These are phyloP conservation scores for Urophycis tenuis DNA, from an alignment of 2,797 vertebrate species.

Conservation along the genomic window DNA sequence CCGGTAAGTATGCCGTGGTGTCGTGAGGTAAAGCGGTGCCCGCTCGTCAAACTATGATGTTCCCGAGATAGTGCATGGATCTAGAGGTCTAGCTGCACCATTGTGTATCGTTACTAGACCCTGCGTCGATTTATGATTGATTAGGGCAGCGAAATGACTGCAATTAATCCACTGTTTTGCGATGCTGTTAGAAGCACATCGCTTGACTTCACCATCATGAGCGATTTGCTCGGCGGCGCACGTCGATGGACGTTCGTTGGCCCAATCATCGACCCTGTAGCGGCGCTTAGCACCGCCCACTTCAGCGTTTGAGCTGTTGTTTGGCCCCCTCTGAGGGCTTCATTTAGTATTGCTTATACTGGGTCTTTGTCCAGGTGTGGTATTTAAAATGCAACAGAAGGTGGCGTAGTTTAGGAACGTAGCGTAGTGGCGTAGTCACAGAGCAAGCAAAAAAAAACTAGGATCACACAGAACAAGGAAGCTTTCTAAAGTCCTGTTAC, in stretches of 20 bases:
- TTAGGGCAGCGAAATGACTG: not conserved
- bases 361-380: not conserved
- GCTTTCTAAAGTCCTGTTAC: not conserved
- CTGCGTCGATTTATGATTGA: not conserved
- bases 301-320: not conserved
- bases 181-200: not conserved
- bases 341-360: constrained; percentile 6
- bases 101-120: not conserved
- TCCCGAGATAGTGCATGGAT: not conserved
- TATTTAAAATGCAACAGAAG: not conserved
- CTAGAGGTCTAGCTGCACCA: not conserved
- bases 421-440: too few relatives aligned
- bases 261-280: constrained; percentile 37
- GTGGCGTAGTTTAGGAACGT: constrained; percentile 40
- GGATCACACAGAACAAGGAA: not conserved
- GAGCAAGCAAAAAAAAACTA: too few relatives aligned
- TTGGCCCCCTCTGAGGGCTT: constrained; percentile 18
- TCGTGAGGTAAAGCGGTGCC: constrained; percentile 43
- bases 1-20: constrained; percentile 57
- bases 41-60: constrained; percentile 38
- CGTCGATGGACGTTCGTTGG: constrained; percentile 51
- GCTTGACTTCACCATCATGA: constrained; percentile 13
- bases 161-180: not conserved
- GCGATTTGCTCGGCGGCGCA: constrained; percentile 56
- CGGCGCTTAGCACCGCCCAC: constrained; percentile 40